Percentiles rank a stretch among this genome's conserved stretches.
These are phyloP conservation scores for Drosophila kanekoi DNA, from an alignment of 2,888 invertebrate genomes.

Conservation along the genomic window DNA sequence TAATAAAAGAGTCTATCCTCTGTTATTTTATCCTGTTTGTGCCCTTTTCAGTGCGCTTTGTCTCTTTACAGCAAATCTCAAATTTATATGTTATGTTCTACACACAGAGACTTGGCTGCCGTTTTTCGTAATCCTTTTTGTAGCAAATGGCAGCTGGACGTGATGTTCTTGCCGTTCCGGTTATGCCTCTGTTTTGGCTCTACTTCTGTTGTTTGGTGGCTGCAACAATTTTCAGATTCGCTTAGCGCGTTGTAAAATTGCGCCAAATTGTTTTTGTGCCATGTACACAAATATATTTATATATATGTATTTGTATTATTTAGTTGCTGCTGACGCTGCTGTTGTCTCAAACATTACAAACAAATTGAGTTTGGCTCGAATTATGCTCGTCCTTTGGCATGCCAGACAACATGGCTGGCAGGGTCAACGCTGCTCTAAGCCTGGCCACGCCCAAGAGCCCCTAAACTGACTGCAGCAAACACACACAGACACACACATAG, in stretches of 20 bases:
- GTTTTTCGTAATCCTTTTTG: constrained; percentile 27
- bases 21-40: constrained; percentile 15
- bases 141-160: constrained; percentile 27
- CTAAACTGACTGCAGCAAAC: constrained; percentile 70
- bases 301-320: constrained; percentile 44
- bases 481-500: background rate
- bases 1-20: constrained; percentile 6
- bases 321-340: constrained; percentile 44
- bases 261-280: constrained; percentile 64
- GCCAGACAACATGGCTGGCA: constrained; percentile 39
- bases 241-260: constrained; percentile 73
- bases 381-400: constrained; percentile 65
- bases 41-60: constrained; percentile 1
- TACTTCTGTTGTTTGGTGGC: constrained; percentile 8
- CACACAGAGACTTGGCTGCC: constrained; percentile 23
- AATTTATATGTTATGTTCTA: constrained; percentile 29
- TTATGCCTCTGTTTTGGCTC: constrained; percentile 7
- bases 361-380: constrained; percentile 77
- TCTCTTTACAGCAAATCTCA: constrained; percentile 26
- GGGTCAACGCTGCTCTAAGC: constrained; percentile 13
- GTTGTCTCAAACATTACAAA: constrained; percentile 64
- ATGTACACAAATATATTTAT: constrained; percentile 13
- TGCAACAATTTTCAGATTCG: constrained; percentile 64
- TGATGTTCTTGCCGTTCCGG: constrained; percentile 7
- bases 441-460: constrained; percentile 65